phyloP scores from a whole-genome alignment of 2,797 vertebrate genomes.

The Amblyopsis hoosieri region DNA sequence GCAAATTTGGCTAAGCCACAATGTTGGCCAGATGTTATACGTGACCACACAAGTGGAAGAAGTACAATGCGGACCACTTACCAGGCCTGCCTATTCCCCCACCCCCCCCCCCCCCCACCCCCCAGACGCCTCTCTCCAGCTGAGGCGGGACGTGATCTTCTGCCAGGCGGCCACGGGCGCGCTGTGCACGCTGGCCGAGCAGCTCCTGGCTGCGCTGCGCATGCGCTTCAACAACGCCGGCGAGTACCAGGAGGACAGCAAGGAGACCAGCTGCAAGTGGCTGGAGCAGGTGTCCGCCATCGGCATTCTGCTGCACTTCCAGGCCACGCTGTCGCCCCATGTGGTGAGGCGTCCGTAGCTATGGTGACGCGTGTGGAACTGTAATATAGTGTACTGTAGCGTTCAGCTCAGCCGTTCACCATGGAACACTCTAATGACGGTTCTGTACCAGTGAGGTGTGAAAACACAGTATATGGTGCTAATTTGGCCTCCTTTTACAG shows the following conservation, averaged over 20 bases:
- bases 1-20: no score
- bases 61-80: no score
- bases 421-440: no score
- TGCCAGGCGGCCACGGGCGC: slow-evolving; percentile 92
- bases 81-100: no score
- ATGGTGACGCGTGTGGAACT: neutral
- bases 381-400: no score
- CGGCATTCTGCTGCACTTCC: slow-evolving; percentile 90
- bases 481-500: no score
- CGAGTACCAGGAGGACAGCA: slow-evolving; percentile 94
- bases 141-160: slow-evolving; percentile 92
- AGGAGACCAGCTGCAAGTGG: slow-evolving; percentile 97
- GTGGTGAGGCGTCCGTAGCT: slow-evolving; percentile 78
- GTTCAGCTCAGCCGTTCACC: no score
- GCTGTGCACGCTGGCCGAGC: slow-evolving; percentile 90
- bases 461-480: no score
- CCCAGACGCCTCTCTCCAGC: slow-evolving; percentile 92
- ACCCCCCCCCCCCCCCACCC: neutral
- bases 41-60: no score
- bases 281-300: slow-evolving; percentile 93
- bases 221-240: slow-evolving; percentile 94
- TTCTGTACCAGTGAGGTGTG: no score
- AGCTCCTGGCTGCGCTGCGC: slow-evolving; percentile 89
- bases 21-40: no score
- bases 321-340: slow-evolving; percentile 86